Evolutionary conservation across 2,888 invertebrate species (phyloP), one percentile per base, ranked within the genome.

Genomic region (Cordilura impudica): DNA sequence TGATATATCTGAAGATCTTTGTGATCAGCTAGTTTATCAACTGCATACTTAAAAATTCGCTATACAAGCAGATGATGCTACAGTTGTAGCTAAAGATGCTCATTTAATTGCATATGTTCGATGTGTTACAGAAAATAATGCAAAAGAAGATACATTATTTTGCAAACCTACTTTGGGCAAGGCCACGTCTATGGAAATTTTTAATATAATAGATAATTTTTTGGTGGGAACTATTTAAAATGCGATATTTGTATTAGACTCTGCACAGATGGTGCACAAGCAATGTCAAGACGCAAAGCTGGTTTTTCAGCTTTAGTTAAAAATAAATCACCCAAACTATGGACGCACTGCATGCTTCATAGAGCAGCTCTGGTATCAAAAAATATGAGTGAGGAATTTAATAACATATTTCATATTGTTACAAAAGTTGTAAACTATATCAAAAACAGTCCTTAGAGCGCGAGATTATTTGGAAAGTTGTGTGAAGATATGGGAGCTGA

Each of bases 1-100:
- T 83, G 84, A 85, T 81, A 85, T 84, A 82, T 84, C 84, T 56
- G 80, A 73, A 71, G 84, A 56, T 66, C 60, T 83, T 82, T 81
- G 78, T 79, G 81, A 84, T 71, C 84, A 84, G 83, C 63, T 81
- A 35, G 63, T 81, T 51, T 75, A 76, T 71, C 75, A 81, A 56
- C 21, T 70, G 58, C 61, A 63, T 54, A 63, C 53, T 61, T 72
- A 73, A n/a, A n/a, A n/a, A 65, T 81, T 83, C 72, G 63, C 79
- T 21, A 53, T 82, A 69, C 80, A 84, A 82, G 78, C 84, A 47
- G 84, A 84, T 81, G 84, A 84, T 76, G 81, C 83, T 61, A 81
- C 26, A 26, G 26, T 5, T 26, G 26, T 26, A 26, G 26, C 26
- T 26, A 26, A 26, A 26, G 26, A 26, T 67, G 83, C 82, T 71